Evolutionary conservation across 1,140 invertebrate species (phyloP).

Genomic region (Dendrolimus kikuchii): DNA sequence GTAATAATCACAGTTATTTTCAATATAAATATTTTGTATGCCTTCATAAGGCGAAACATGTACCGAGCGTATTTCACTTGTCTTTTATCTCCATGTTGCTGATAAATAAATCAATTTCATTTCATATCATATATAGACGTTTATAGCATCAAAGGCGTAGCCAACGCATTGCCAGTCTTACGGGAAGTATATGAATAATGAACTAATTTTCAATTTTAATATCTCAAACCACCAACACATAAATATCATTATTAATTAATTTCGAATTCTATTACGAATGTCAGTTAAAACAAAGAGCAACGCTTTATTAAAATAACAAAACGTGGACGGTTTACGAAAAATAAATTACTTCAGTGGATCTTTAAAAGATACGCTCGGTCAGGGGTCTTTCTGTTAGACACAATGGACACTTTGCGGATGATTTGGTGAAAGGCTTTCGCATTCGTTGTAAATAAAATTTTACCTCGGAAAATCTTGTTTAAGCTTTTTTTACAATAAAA

Average conservation of each 20-base stretch:
- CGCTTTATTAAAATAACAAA: conserved; percentile 23
- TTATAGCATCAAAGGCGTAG: no score
- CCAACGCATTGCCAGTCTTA: no score
- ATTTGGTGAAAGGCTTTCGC: conserved; percentile 21
- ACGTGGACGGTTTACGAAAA: conserved; percentile 26
- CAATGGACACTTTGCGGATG: conserved; percentile 28
- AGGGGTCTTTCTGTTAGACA: conserved; percentile 28
- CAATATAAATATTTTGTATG: no score
- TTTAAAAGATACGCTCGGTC: conserved; percentile 25
- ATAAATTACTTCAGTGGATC: conserved; percentile 29
- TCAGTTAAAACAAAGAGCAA: conserved; percentile 14
- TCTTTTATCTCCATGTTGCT: no score
- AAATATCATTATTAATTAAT: conserved; percentile 2
- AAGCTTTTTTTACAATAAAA: conserved; percentile 3
- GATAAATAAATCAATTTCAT: no score
- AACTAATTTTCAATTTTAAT: no score
- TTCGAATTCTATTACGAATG: conserved; percentile 18
- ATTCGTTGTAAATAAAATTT: conserved; percentile 23
- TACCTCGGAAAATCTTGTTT: conserved; percentile 11
- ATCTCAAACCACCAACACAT: no score
- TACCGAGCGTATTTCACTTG: no score
- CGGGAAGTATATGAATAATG: neutral
- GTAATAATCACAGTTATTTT: no score
- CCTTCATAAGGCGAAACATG: no score
- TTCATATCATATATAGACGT: no score